phyloP scores from a whole-genome alignment of 2,113 vertebrate species.

The Hyperopisus bebe region DNA sequence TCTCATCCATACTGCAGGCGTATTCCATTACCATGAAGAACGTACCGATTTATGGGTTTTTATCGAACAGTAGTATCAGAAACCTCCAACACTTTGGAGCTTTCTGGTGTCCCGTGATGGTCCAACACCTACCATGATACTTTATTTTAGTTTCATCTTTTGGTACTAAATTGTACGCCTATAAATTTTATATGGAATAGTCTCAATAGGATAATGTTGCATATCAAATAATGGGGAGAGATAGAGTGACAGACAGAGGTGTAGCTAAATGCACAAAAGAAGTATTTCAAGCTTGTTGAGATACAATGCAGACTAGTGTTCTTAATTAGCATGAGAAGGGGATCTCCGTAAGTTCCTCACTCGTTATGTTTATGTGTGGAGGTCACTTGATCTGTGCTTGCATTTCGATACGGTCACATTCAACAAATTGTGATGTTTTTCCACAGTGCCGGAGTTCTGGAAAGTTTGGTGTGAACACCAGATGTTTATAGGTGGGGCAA shows the following conservation, averaged over 20 bases:
- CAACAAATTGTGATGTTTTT: background rate
- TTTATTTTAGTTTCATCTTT: background rate
- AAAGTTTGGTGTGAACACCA: background rate
- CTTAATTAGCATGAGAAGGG: background rate
- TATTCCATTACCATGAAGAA: background rate
- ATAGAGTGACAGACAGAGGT: background rate
- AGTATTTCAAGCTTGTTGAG: background rate
- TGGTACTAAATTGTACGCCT: background rate
- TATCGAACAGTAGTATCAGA: background rate
- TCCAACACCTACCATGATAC: background rate
- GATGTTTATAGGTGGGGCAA: background rate
- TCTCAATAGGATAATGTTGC: background rate
- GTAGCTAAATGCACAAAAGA: background rate
- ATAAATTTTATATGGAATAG: background rate
- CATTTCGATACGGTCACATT: background rate
- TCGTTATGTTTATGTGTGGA: background rate
- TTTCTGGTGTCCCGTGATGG: background rate
- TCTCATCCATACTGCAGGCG: background rate
- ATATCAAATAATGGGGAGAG: background rate
- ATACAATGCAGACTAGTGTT: background rate
- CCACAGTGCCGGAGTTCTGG: background rate
- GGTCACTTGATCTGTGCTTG: background rate
- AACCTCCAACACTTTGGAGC: background rate
- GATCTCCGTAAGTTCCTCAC: background rate
- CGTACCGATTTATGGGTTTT: background rate